These are phyloP conservation scores for Apaloderma vittatum DNA, from an alignment of 2,113 vertebrate genomes.

Conservation along the genomic window DNA sequence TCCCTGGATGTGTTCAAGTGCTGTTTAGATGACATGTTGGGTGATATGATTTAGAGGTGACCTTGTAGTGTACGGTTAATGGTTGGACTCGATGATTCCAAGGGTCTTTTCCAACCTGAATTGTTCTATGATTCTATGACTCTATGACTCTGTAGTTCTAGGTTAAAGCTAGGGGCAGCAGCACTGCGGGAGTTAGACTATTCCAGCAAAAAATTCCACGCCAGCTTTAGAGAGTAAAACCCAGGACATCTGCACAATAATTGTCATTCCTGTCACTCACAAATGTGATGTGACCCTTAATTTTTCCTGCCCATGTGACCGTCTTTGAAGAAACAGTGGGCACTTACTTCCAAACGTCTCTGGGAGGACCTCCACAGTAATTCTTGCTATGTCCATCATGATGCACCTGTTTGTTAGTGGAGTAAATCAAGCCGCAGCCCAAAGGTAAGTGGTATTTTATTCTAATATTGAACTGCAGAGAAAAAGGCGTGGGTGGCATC, in stretches of 20 bases:
- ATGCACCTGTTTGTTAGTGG: fast-evolving
- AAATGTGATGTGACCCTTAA: neutral
- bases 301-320: neutral
- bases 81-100: no score
- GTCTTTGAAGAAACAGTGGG: neutral
- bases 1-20: no score
- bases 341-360: neutral
- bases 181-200: neutral
- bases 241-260: neutral
- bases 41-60: no score
- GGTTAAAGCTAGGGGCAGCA: neutral
- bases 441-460: fast-evolving
- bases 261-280: neutral
- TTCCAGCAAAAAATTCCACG: neutral
- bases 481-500: neutral
- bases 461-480: neutral
- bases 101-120: no score
- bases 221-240: neutral
- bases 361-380: neutral
- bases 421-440: neutral
- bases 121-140: no score
- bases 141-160: neutral
- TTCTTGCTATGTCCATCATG: neutral
- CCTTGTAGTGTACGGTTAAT: no score
- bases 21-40: no score